These are phyloP conservation scores for Antechinus flavipes DNA, from an alignment of 2,113 vertebrate genomes.

Conservation along the genomic window DNA sequence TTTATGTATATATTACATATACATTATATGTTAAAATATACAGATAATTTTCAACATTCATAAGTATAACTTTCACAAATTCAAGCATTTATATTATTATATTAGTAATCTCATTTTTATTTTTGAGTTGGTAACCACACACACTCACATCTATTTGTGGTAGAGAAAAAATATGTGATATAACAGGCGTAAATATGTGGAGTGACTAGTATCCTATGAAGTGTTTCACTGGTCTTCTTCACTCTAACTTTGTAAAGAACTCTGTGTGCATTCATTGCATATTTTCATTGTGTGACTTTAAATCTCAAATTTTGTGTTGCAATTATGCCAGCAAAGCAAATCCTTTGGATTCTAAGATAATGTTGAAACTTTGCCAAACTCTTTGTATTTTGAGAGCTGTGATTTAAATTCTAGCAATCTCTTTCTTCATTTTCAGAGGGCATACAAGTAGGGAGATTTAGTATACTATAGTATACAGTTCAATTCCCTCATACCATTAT, in stretches of 20 bases:
- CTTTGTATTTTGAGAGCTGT: neutral
- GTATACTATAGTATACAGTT: neutral
- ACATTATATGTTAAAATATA: neutral
- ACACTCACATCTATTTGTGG: neutral
- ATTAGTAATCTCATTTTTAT: neutral
- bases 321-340: neutral
- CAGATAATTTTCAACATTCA: neutral
- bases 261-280: neutral
- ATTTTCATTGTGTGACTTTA: neutral
- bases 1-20: neutral
- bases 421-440: neutral
- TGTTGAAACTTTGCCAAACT: neutral
- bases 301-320: neutral
- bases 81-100: neutral
- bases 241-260: neutral
- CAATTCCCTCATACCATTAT: neutral
- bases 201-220: neutral
- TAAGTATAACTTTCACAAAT: neutral
- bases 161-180: neutral
- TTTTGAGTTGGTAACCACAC: neutral
- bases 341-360: neutral
- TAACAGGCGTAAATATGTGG: neutral
- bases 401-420: neutral
- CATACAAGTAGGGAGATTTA: neutral
- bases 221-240: neutral